Percentiles rank a stretch among this genome's conserved stretches.
These are phyloP conservation scores for Lepidurus packardi DNA, from an alignment of 1,140 invertebrate genomes.

Conservation along the genomic window DNA sequence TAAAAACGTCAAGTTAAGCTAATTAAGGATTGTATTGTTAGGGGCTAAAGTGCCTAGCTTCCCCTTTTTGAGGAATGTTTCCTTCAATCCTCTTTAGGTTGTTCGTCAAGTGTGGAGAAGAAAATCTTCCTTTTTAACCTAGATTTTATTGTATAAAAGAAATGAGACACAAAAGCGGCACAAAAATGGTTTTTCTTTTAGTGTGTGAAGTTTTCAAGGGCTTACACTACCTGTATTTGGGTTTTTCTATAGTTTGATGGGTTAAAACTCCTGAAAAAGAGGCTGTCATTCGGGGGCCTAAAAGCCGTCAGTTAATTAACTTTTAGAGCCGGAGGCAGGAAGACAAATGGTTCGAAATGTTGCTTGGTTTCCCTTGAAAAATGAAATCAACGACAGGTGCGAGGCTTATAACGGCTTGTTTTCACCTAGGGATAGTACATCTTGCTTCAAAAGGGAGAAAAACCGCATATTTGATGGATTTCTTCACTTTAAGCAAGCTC, in stretches of 20 bases:
- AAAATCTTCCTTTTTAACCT: too few species aligned
- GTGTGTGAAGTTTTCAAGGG: too few species aligned
- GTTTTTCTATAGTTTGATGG: neutral
- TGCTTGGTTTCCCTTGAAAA: neutral
- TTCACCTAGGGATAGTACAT: neutral
- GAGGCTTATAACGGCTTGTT: constrained; percentile 17
- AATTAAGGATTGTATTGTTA: too few species aligned
- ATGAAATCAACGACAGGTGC: constrained; percentile 18
- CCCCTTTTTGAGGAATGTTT: too few species aligned
- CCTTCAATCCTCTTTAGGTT: too few species aligned
- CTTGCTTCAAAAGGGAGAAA: too few species aligned
- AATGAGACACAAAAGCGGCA: too few species aligned
- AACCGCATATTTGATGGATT: neutral
- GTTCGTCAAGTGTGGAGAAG: too few species aligned
- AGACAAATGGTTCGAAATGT: constrained; percentile 5
- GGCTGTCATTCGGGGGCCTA: neutral
- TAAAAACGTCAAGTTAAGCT: neutral
- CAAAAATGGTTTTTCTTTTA: too few species aligned
- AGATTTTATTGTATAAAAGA: too few species aligned
- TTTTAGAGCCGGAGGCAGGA: neutral
- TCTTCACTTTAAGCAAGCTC: neutral
- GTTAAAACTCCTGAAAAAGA: neutral
- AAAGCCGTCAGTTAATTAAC: constrained; percentile 19
- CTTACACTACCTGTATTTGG: too few species aligned
- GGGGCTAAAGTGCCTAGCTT: too few species aligned